These are phyloP conservation scores for Sturnus vulgaris DNA, from an alignment of 2,113 vertebrate genomes.

Conservation along the genomic window DNA sequence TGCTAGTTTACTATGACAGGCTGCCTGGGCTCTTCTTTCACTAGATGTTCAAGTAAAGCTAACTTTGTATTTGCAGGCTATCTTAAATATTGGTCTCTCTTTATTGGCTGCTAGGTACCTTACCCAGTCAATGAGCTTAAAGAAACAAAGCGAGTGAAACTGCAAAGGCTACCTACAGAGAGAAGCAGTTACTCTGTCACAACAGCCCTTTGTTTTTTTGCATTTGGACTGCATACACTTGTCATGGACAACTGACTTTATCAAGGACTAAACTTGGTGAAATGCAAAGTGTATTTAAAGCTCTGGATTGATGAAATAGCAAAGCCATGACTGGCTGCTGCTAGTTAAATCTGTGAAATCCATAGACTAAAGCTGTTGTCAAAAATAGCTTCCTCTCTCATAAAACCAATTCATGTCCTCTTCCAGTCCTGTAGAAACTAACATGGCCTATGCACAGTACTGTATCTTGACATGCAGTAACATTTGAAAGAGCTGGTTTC, in stretches of 20 bases:
- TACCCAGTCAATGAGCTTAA: slow-evolving; percentile 26
- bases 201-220: slow-evolving; percentile 57
- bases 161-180: slow-evolving; percentile 23
- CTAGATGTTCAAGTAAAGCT: slow-evolving; percentile 25
- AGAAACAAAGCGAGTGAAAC: slow-evolving; percentile 42
- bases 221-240: background rate
- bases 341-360: background rate
- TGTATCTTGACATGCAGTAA: background rate
- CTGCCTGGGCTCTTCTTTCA: slow-evolving; percentile 30
- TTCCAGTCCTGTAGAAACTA: background rate
- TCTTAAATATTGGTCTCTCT: slow-evolving; percentile 56
- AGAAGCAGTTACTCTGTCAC: slow-evolving; percentile 46
- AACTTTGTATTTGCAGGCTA: slow-evolving; percentile 46
- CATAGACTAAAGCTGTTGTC: background rate
- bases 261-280: slow-evolving; percentile 29
- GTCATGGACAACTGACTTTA: slow-evolving; percentile 18
- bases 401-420: background rate
- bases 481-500: background rate
- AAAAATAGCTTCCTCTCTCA: background rate
- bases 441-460: background rate
- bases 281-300: slow-evolving; percentile 36
- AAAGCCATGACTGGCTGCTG: background rate
- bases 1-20: slow-evolving; percentile 35
- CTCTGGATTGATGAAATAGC: background rate
- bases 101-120: slow-evolving; percentile 45